Evolutionary conservation across 1,140 invertebrate genomes (phyloP).

Genomic region (Phymorhynchus buccinoides): DNA sequence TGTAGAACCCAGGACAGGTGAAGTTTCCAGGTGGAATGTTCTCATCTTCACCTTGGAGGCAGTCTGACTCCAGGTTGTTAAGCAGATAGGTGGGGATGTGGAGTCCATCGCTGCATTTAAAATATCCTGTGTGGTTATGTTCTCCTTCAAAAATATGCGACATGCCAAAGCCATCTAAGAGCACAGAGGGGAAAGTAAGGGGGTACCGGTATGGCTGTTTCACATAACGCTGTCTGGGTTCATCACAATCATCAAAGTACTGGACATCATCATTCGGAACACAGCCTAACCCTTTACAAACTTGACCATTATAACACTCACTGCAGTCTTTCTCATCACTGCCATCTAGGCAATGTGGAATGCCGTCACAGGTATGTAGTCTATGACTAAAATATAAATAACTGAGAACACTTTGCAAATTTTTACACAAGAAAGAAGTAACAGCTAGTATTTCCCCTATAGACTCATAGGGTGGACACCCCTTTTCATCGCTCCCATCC

Average conservation of each 20-base stretch:
- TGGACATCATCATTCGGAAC: no score
- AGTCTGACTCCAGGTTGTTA: constrained; percentile 36
- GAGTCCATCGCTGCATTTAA: no score
- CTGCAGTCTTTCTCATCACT: not conserved
- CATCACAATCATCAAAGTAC: not conserved
- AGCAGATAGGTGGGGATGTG: no score
- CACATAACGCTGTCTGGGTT: not conserved
- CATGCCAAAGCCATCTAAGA: constrained; percentile 31
- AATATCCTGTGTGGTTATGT: constrained; percentile 1
- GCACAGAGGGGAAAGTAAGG: not conserved
- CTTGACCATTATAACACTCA: not conserved
- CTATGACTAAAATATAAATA: not conserved
- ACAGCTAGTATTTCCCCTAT: not conserved
- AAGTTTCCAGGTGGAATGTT: not conserved
- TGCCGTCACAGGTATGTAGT: not conserved
- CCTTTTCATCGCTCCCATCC: constrained; percentile 36
- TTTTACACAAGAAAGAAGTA: constrained; percentile 12
- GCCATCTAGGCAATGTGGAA: not conserved
- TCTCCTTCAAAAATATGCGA: not conserved
- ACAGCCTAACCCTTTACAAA: no score
- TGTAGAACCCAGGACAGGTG: constrained; percentile 26
- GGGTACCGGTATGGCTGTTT: not conserved
- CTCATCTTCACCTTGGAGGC: constrained; percentile 37
- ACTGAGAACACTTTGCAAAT: constrained; percentile 26
- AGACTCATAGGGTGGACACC: not conserved